A percentile compares a stretch with the other conserved stretches of the same genome.
Conservation (phyloP, 2,113 vertebrate species). For the Vulpes lagopus region DNA sequence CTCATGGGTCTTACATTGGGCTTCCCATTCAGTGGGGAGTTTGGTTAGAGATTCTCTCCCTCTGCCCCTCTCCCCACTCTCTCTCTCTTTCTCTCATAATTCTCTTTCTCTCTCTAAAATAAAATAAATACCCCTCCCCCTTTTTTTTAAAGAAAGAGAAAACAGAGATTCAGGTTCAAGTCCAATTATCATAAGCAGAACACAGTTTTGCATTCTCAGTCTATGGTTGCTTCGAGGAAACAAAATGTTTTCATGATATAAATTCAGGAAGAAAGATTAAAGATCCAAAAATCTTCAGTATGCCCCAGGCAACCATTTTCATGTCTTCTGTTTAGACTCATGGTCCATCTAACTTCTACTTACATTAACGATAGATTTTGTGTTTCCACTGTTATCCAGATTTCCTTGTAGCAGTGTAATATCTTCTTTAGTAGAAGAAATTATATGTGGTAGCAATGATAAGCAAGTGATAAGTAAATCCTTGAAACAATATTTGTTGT, state of each 20-base stretch:
- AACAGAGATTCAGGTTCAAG: background rate
- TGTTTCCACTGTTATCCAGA: background rate
- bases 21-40: background rate
- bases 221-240: background rate
- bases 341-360: background rate
- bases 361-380: background rate
- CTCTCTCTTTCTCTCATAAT: background rate
- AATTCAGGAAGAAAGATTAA: background rate
- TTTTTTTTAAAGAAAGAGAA: background rate
- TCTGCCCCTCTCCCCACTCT: background rate
- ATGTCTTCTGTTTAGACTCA: background rate
- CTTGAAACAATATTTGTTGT: background rate
- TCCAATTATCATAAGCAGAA: background rate
- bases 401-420: background rate
- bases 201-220: background rate
- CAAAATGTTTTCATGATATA: background rate
- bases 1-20: background rate
- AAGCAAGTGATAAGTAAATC: background rate
- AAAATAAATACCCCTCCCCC: background rate
- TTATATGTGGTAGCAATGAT: background rate
- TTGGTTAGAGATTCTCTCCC: background rate
- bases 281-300: background rate
- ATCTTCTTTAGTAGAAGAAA: background rate
- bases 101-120: background rate
- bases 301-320: background rate